Percentiles rank a stretch among this genome's conserved stretches.
phyloP scores from a whole-genome alignment of 2,797 vertebrate species.

The Betta splendens region DNA sequence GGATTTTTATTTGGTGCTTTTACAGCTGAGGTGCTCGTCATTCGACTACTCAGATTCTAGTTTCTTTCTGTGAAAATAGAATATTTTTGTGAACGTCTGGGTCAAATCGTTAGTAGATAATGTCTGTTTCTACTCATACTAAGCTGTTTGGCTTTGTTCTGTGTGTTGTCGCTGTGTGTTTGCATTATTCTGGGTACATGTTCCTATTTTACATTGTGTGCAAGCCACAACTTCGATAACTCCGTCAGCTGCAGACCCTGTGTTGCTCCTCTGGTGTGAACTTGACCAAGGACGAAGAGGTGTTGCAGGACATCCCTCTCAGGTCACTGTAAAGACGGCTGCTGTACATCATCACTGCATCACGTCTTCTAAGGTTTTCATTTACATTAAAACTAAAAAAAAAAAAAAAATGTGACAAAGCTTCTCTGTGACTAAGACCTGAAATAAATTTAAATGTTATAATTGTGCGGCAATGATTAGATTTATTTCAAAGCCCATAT shows the following conservation, averaged over 20 bases:
- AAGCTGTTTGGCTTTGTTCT: slow-evolving; percentile 36
- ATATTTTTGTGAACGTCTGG: slow-evolving; percentile 38
- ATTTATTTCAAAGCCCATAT: too few species aligned
- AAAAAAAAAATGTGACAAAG: slow-evolving; percentile 32
- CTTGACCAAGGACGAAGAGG: slow-evolving; percentile 69
- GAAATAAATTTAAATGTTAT: slow-evolving; percentile 44
- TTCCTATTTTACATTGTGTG: slow-evolving; percentile 23
- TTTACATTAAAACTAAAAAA: slow-evolving; percentile 37
- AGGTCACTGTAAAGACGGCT: slow-evolving; percentile 54
- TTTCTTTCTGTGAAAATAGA: too few species aligned
- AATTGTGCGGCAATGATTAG: slow-evolving; percentile 10
- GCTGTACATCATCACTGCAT: slow-evolving; percentile 25
- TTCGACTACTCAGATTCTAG: too few species aligned
- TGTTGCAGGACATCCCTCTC: slow-evolving; percentile 85
- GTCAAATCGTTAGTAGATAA: slow-evolving; percentile 44
- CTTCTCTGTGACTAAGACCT: slow-evolving; percentile 34
- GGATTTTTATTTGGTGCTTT: slow-evolving; percentile 25
- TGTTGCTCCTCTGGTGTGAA: slow-evolving; percentile 57
- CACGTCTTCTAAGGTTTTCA: slow-evolving; percentile 19
- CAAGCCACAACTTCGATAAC: slow-evolving; percentile 6
- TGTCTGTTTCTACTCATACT: slow-evolving; percentile 23
- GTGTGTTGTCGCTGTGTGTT: slow-evolving; percentile 61
- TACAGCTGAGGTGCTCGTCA: background rate
- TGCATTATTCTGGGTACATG: slow-evolving; percentile 36
- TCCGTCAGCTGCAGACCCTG: slow-evolving; percentile 47